A percentile compares a stretch with the other conserved stretches of the same genome.
Conservation (phyloP, 2,113 vertebrate species). For the Charadrius vociferus region DNA sequence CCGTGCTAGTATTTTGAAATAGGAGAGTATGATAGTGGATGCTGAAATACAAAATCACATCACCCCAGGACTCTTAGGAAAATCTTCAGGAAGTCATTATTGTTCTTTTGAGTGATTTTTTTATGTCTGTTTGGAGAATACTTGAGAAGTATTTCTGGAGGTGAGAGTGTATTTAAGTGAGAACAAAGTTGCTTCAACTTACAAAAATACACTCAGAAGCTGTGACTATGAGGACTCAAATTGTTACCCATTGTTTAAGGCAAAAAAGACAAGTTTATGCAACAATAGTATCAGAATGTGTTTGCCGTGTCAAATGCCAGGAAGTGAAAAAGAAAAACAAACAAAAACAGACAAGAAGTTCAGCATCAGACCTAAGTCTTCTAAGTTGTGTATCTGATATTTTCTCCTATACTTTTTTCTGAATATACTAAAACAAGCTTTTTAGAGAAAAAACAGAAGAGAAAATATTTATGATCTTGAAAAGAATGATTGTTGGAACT, state of each 20-base stretch:
- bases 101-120: not conserved
- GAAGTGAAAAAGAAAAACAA: not conserved
- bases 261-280: not conserved
- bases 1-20: not conserved
- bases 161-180: not conserved
- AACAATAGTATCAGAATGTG: not conserved
- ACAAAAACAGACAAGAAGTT: not conserved
- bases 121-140: not conserved
- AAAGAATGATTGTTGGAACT: not conserved
- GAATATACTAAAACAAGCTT: not conserved
- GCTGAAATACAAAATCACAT: not conserved
- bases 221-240: not conserved
- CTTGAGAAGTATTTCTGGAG: not conserved
- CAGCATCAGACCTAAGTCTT: not conserved
- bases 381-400: not conserved
- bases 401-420: not conserved
- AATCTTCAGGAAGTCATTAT: not conserved
- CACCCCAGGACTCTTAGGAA: not conserved
- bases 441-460: not conserved
- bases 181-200: not conserved
- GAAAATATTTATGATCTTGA: not conserved
- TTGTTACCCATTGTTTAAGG: not conserved
- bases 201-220: not conserved
- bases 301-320: not conserved
- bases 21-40: not conserved